A percentile compares a stretch with the other conserved stretches of the same genome.
phyloP scores from a whole-genome alignment of 2,797 vertebrate genomes.

The Prunella strophiata region DNA sequence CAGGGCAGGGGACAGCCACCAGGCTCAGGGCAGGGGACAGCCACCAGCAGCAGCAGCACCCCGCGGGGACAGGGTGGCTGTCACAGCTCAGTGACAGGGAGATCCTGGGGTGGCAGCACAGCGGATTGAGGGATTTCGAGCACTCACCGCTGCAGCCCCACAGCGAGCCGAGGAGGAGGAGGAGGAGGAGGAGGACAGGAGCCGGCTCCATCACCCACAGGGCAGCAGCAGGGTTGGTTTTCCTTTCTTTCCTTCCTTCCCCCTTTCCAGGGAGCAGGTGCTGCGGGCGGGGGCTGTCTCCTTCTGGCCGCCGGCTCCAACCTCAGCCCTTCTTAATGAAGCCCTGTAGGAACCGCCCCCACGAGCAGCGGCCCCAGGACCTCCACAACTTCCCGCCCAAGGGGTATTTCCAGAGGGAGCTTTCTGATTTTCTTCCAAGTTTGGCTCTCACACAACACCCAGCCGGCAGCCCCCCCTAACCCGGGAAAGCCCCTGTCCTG shows the following conservation, averaged over 20 bases:
- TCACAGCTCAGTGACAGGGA: neutral
- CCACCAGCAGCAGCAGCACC: neutral
- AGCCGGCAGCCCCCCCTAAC: neutral
- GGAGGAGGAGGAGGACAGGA: neutral
- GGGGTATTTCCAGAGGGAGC: constrained; percentile 60
- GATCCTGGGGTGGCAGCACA: neutral
- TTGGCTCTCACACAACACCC: neutral
- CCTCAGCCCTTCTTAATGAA: constrained; percentile 59
- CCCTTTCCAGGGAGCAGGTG: neutral
- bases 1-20: too few relatives aligned
- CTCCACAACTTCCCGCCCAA: neutral
- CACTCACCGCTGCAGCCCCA: constrained; percentile 48
- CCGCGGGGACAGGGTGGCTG: neutral
- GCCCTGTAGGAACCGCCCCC: constrained; percentile 17
- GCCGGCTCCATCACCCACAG: neutral
- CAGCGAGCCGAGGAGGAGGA: neutral
- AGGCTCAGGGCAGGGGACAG: neutral
- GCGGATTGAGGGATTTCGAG: neutral
- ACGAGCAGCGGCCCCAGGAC: fast-evolving
- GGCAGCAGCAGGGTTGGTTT: neutral
- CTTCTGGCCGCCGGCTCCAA: neutral
- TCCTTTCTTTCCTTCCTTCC: neutral
- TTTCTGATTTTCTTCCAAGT: neutral
- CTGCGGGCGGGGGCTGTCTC: fast-evolving
- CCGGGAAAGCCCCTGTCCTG: fast-evolving